phyloP scores from a whole-genome alignment of 2,113 vertebrate genomes.

The Agapornis roseicollis region DNA sequence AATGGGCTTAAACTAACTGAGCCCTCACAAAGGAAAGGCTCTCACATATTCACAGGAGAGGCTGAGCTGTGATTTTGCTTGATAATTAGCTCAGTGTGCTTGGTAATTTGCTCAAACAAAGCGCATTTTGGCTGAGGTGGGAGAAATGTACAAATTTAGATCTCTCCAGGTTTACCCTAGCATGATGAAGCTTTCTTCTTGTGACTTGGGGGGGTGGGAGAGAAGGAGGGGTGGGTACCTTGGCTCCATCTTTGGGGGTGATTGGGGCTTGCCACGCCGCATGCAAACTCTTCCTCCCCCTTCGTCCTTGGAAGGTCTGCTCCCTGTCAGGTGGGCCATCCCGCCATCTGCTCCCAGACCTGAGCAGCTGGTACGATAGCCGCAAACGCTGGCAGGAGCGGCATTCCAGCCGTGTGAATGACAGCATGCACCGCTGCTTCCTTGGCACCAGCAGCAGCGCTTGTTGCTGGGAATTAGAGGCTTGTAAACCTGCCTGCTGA shows the following conservation, averaged over 20 bases:
- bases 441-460: conserved; percentile 63
- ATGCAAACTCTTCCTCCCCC: conserved; percentile 19
- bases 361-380: conserved; percentile 66
- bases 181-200: background rate
- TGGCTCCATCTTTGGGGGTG: background rate
- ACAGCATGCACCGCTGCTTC: conserved; percentile 68
- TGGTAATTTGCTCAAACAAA: conserved; percentile 25
- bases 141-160: background rate
- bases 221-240: background rate
- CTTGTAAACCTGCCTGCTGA: conserved; percentile 56
- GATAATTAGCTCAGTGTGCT: conserved; percentile 20
- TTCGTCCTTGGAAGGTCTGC: conserved; percentile 76
- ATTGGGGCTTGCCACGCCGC: background rate
- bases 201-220: background rate
- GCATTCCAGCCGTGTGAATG: conserved; percentile 72
- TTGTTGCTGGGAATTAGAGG: conserved; percentile 71
- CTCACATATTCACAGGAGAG: background rate
- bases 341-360: conserved; percentile 75
- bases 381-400: conserved; percentile 68
- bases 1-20: background rate
- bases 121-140: background rate
- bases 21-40: background rate
- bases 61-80: background rate
- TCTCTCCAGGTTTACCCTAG: background rate
- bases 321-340: conserved; percentile 73